Evolutionary conservation across 1,140 invertebrate genomes (phyloP).

Genomic region (Anastatus disparis): DNA sequence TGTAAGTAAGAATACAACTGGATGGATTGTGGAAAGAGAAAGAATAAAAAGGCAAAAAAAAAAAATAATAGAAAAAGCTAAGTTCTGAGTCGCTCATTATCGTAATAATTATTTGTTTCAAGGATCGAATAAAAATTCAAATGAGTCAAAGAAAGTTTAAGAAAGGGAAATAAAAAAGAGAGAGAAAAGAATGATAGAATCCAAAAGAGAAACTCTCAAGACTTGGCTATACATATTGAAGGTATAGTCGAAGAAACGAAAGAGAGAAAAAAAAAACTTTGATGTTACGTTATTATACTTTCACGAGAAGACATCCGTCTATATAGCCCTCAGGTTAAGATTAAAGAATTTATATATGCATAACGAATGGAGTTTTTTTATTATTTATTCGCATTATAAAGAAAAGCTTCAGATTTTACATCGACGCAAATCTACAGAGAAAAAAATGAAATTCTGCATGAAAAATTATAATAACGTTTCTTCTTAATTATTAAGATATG

Average conservation of each 20-base stretch:
- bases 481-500: too few relatives aligned
- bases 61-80: not conserved
- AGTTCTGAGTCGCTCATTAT: constrained; percentile 48
- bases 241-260: constrained; percentile 8
- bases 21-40: constrained; percentile 19
- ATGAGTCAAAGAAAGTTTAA: constrained; percentile 51
- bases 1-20: constrained; percentile 11
- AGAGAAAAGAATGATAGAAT: constrained; percentile 19
- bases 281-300: constrained; percentile 64
- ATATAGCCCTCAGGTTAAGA: not conserved
- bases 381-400: constrained; percentile 17
- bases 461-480: too few relatives aligned
- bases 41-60: not conserved
- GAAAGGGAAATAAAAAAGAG: not conserved
- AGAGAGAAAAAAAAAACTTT: constrained; percentile 56
- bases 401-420: too few relatives aligned
- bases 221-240: too few relatives aligned
- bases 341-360: too few relatives aligned
- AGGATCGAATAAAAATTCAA: constrained; percentile 64
- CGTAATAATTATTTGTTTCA: constrained; percentile 64
- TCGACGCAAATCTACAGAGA: too few relatives aligned
- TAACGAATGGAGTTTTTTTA: too few relatives aligned
- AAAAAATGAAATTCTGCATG: too few relatives aligned
- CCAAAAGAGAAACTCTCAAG: constrained; percentile 22
- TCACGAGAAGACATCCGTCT: constrained; percentile 47